Conservation (phyloP, 2,797 vertebrate genomes). For the Arnoldichthys spilopterus region DNA sequence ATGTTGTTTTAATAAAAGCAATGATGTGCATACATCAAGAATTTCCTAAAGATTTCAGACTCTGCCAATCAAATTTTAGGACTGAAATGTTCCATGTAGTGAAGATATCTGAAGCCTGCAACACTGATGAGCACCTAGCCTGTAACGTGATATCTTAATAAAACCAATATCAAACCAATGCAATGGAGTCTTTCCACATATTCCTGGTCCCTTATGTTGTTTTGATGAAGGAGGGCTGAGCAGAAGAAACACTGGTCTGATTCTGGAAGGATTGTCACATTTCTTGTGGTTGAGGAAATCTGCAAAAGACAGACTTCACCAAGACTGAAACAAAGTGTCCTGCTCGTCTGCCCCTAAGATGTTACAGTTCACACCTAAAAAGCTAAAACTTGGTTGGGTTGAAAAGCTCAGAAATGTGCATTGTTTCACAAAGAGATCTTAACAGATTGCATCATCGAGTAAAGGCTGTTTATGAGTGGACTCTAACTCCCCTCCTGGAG, state of each 20-base stretch:
- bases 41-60: too few relatives aligned
- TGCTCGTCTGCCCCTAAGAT: background rate
- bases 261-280: slow-evolving; percentile 58
- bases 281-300: slow-evolving; percentile 60
- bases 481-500: background rate
- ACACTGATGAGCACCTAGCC: background rate
- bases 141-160: background rate
- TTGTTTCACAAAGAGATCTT: background rate
- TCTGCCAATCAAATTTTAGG: too few relatives aligned
- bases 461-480: background rate
- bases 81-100: too few relatives aligned
- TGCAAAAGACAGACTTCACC: slow-evolving; percentile 28
- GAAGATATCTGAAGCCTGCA: background rate
- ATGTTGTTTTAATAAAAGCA: too few relatives aligned
- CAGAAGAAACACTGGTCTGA: slow-evolving; percentile 57
- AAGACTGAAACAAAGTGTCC: background rate
- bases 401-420: background rate
- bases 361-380: background rate
- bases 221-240: slow-evolving; percentile 35
- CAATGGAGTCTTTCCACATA: background rate
- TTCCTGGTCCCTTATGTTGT: background rate
- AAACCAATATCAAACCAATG: background rate
- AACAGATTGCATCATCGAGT: background rate
- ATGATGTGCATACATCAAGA: too few relatives aligned
- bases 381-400: background rate